Percentiles rank a stretch among this genome's conserved stretches.
phyloP scores from a whole-genome alignment of 2,797 vertebrate species.

The Ctenopoma multispine region DNA sequence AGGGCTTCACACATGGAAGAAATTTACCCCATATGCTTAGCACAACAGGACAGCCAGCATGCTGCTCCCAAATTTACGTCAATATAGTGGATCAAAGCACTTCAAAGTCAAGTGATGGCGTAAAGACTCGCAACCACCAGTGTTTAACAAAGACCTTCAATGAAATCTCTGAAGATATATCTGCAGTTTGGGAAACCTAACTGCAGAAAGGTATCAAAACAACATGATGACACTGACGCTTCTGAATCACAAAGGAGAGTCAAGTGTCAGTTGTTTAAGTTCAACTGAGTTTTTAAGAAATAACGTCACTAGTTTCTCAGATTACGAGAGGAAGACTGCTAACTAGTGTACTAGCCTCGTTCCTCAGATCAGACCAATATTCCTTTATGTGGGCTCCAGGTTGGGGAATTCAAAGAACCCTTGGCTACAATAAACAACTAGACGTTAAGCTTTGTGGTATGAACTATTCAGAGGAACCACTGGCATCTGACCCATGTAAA shows the following conservation, averaged over 20 bases:
- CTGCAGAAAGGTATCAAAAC: constrained; percentile 36
- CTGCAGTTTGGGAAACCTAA: constrained; percentile 32
- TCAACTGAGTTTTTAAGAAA: constrained; percentile 21
- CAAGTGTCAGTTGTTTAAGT: constrained; percentile 11
- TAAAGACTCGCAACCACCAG: constrained; percentile 61
- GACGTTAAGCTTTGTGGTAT: constrained; percentile 32
- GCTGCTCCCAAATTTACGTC: constrained; percentile 80
- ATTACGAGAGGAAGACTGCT: constrained; percentile 41
- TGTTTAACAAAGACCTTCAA: constrained; percentile 59
- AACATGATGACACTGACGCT: constrained; percentile 16
- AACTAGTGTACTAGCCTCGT: constrained; percentile 15
- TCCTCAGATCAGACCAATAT: constrained; percentile 47
- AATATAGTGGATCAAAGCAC: constrained; percentile 78
- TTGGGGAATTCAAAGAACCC: constrained; percentile 47
- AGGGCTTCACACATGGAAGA: constrained; percentile 81
- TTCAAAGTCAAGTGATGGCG: constrained; percentile 72
- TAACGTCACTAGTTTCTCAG: constrained; percentile 39
- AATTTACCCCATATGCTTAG: constrained; percentile 79
- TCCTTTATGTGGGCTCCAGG: constrained; percentile 50
- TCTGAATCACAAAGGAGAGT: constrained; percentile 39
- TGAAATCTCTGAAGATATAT: constrained; percentile 40
- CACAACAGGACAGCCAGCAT: constrained; percentile 77
- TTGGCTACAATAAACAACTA: constrained; percentile 34
- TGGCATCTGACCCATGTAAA: constrained; percentile 57
- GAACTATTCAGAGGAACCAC: constrained; percentile 57